These are phyloP conservation scores for Xenopus petersii DNA, from an alignment of 2,797 vertebrate genomes.

Conservation along the genomic window DNA sequence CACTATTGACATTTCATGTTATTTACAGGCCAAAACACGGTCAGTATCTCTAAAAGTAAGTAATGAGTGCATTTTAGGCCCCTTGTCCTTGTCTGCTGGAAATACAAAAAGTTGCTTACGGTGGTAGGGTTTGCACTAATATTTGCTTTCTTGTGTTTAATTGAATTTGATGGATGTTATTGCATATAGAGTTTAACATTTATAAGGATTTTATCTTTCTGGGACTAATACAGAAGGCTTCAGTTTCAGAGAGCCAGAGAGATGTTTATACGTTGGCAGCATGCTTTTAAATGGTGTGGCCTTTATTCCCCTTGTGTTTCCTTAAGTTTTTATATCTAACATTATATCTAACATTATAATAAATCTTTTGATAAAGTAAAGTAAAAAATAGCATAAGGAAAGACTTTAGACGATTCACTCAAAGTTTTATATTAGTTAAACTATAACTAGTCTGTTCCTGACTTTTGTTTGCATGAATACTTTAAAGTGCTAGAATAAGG, in stretches of 20 bases:
- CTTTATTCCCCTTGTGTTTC: too few species aligned
- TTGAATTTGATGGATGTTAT: neutral
- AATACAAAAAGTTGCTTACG: constrained; percentile 16
- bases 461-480: too few species aligned
- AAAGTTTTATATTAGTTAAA: too few species aligned
- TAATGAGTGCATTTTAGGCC: constrained; percentile 16
- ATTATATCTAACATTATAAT: too few species aligned
- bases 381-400: too few species aligned
- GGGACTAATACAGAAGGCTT: neutral
- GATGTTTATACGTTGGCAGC: neutral
- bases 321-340: too few species aligned
- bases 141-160: neutral
- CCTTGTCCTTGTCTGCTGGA: constrained; percentile 12
- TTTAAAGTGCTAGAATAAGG: too few species aligned
- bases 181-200: constrained; percentile 26
- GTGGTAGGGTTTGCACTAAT: constrained; percentile 35
- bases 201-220: neutral
- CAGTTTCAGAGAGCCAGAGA: neutral
- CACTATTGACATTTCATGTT: constrained; percentile 36
- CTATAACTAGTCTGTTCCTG: too few species aligned
- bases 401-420: too few species aligned
- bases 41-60: constrained; percentile 46
- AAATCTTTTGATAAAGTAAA: too few species aligned
- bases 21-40: constrained; percentile 44
- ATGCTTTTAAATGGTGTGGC: neutral